phyloP scores from a whole-genome alignment of 2,888 invertebrate species.

The Orgyia antiqua region DNA sequence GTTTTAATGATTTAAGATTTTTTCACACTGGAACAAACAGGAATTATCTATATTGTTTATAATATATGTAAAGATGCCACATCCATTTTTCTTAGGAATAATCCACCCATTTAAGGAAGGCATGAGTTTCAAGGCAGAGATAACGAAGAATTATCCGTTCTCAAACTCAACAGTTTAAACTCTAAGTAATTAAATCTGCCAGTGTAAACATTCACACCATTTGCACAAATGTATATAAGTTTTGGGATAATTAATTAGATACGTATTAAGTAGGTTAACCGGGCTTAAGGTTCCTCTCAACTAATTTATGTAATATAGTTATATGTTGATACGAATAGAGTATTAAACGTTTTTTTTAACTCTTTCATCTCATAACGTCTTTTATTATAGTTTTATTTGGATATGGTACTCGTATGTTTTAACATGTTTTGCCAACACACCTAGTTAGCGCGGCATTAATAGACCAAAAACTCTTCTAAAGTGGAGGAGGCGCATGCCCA shows the following conservation, averaged over 20 bases:
- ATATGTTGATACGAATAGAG: background rate
- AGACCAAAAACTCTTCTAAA: no score
- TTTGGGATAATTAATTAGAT: constrained; percentile 18
- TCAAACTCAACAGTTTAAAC: constrained; percentile 34
- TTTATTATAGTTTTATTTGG: no score
- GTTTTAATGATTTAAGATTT: no score
- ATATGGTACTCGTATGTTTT: no score
- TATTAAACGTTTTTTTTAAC: background rate
- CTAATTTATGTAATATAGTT: background rate
- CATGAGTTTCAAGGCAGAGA: constrained; percentile 42
- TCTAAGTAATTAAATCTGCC: constrained; percentile 44
- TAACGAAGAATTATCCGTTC: constrained; percentile 46
- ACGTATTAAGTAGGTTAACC: constrained; percentile 1
- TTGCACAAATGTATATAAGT: constrained; percentile 15
- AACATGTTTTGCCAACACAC: no score
- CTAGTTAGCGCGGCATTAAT: no score
- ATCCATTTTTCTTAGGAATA: constrained; percentile 18
- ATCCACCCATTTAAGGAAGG: constrained; percentile 30
- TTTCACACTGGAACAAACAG: no score
- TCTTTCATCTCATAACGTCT: no score
- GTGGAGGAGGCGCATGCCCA: no score
- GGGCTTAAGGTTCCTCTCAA: background rate
- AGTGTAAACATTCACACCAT: constrained; percentile 34
- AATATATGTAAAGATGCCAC: no score
- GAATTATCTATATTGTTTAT: no score